Conservation (phyloP, 2,888 invertebrate genomes). For the Pimpla rufipes region DNA sequence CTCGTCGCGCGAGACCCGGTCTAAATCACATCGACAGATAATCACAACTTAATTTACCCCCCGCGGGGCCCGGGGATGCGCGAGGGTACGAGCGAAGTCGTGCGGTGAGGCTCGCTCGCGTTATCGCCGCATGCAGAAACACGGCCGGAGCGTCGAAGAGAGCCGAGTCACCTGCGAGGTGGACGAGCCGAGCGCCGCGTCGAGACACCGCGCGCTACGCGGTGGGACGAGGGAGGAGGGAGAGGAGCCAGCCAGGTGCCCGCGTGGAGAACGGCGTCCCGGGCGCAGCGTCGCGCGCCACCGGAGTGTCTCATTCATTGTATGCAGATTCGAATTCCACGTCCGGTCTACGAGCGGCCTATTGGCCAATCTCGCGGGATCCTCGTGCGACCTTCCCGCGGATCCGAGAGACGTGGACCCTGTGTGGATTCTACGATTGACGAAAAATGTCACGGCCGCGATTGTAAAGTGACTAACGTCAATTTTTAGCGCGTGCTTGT, state of each 20-base stretch:
- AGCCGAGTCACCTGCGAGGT: constrained; percentile 28
- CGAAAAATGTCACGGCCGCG: too few relatives aligned
- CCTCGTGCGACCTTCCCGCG: constrained; percentile 28
- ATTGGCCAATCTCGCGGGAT: constrained; percentile 8
- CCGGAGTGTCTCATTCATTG: constrained; percentile 72
- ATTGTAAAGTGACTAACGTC: too few relatives aligned
- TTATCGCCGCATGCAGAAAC: neutral
- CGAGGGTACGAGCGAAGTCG: constrained; percentile 51
- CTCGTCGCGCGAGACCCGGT: constrained; percentile 71
- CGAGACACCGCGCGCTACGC: neutral
- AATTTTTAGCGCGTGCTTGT: too few relatives aligned
- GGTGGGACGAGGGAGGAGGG: neutral
- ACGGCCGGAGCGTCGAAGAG: neutral
- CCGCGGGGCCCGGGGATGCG: constrained; percentile 75
- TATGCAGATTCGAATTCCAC: constrained; percentile 74
- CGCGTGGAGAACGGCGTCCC: constrained; percentile 49
- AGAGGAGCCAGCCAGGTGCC: constrained; percentile 3
- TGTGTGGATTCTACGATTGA: too few relatives aligned
- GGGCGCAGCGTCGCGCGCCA: constrained; percentile 47
- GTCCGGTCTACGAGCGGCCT: constrained; percentile 8
- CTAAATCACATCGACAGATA: constrained; percentile 85
- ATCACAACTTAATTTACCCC: constrained; percentile 85
- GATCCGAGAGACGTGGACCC: too few relatives aligned
- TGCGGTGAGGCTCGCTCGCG: constrained; percentile 7
- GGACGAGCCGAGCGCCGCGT: neutral